Base-by-base conservation (phyloP, 2,888 invertebrate genomes). In the Schizotus pectinicornis region DNA sequence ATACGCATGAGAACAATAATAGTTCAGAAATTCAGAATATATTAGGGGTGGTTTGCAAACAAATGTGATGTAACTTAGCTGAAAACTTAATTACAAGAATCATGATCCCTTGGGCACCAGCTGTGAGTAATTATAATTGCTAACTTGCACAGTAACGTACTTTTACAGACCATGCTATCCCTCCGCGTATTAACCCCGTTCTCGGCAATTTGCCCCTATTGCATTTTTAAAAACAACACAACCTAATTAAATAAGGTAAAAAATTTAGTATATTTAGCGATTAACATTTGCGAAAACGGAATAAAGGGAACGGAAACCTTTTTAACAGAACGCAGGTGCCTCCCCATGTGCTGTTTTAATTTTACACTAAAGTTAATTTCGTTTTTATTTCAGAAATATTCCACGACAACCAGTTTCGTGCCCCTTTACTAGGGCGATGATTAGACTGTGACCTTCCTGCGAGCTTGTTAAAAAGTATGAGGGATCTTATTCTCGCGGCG, bases 61-160 rank as follows among this genome's bases (percentile, higher is more conserved):
- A 66, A 70, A 70, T 63, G 67, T 62, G 63, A 65, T 69, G 68
- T 70, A 66, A 71, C 65, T 67, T 63, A 62, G 64, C 62, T 61
- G 65, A 62, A 71, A 74, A 71, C 71, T 73, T 73, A 73, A 73
- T 74, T 73, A 71, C 70, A 67, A 68, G 68, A 69, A 69, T 68
- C 68, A 63, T 62, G 64, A 68, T 68, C 68, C 70, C 68, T 64
- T 56, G 69, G 69, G 71, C 67, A 67, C 65, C 74, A 70, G 70
- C 70, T 74, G 74, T 65, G 68, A 71, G 67, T 66, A 69, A 70
- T 69, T 67, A 62, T 67, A 70, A 64, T 67, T 64, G 66, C 61
- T 62, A 67, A 70, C 61, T 68, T 69, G 65, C 61, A 63, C 58
- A 67, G 65, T 65, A 62, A 59, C 59, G 62, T 62, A 61, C 62